Evolutionary conservation across 1,140 invertebrate genomes (phyloP), one percentile per base, ranked within the genome.

Genomic region (Drosophila lacteicornis): DNA sequence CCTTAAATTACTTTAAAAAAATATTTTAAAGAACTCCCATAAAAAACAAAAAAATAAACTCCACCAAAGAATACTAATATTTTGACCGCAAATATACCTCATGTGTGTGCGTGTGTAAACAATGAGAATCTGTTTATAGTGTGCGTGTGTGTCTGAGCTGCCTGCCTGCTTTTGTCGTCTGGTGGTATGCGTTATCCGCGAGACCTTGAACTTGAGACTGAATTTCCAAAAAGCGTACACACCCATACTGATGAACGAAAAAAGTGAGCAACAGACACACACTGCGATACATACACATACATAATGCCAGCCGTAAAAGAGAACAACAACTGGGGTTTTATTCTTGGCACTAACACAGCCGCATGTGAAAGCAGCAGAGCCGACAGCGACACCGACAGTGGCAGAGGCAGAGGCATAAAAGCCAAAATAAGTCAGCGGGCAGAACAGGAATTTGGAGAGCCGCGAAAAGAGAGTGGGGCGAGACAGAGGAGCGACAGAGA

Each of bases 161-260:
- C 22, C 42, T 78, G 66, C 8, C 47, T 60, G 47, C 49, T 50
- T 30, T 55, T 55, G 53, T 55, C 53, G 53, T 55, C 53, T 46
- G 56, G 11, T 74, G 57, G 66, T 77, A 63, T 58, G 61, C 62
- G 81, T 73, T 80, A 92, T 91, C 86, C 91, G 86, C 84, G 91
- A 92, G 91, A 92, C 91, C 91, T 92, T 92, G 91, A 92, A 92
- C 91, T 92, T 92, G 91, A 92, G 91, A 92, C 91, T 92, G 91
- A 92, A 92, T 92, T 92, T 92, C 91, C 91, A 92, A 92, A 92
- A 92, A 90, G 85, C 85, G 75, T 58, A 91, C 82, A 74, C 57
- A 70, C 62, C 61, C 57, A 75, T 49, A 65, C 49, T 60, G 58
- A 68, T 25, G 47, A 27, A 45, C 57, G 56, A 62, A 74, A 78